Evolutionary conservation across 2,113 vertebrate genomes (phyloP), one percentile per base, ranked within the genome.

Genomic region (Cebidichthys violaceus): DNA sequence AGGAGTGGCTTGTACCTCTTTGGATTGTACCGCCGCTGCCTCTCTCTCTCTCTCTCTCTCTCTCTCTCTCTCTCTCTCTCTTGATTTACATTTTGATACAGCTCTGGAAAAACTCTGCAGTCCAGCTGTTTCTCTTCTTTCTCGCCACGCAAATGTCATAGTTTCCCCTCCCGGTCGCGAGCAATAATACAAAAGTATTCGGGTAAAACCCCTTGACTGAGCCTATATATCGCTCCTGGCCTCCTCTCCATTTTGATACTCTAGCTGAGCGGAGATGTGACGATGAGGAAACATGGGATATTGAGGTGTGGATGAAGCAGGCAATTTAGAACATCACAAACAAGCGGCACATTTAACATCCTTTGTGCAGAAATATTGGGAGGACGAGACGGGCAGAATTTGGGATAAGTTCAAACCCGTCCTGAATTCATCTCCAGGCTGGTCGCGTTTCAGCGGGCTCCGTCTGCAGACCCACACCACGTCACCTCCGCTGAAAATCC

Each of bases 401-500:
- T 79, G 77, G 75, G 68, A 60, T 87, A n/a, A n/a, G n/a, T n/a
- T 90, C 76, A 83, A 83, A 81, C 64, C 17, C 29, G 37, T 6
- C 70, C 67, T 31, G 45, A 14, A 82, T 83, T 81, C n/a, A 57
- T 62, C 60, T 80, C 82, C 41, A 5, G 59, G 37, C 67, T 82
- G 67, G 78, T 75, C 0, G 54, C 66, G 1, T 35, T 11, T 60
- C 69, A 27, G 65, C 52, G 15, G 45, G 70, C 57, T 27, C 24
- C 27, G 31, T 52, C 77, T 61, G 59, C 74, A 60, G 59, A 77
- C 57, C 70, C 75, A 52, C 61, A 11, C 62, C 74, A 3, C 52
- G 79, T 79, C 80, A 65, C 69, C 83, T 33, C 6, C 66, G 4
- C 68, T 45, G 59, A 68, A 52, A 72, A 79, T 81, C 86, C 72